Percentiles rank a stretch among this genome's conserved stretches.
Evolutionary conservation across 1,140 invertebrate species (phyloP).

Genomic region (Sitobion miscanthi): DNA sequence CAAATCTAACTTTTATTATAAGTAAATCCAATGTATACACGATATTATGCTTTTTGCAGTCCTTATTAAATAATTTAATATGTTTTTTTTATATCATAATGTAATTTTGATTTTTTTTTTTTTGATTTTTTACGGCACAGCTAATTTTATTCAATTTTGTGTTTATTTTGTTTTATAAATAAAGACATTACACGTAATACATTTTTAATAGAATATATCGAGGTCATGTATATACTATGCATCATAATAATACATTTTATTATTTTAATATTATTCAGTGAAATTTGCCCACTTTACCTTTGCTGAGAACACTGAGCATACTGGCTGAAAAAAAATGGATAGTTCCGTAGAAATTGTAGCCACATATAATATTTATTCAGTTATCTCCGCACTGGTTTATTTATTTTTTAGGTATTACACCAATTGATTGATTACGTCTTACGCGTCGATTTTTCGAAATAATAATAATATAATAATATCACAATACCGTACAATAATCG

Average conservation of each 20-base stretch:
- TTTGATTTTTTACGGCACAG: background rate
- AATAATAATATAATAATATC: background rate
- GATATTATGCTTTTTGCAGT: background rate
- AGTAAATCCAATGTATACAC: background rate
- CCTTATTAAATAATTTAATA: background rate
- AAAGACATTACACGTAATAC: background rate
- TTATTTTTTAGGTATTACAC: background rate
- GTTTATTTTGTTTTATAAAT: no score
- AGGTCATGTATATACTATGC: background rate
- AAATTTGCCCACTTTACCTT: background rate
- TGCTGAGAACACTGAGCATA: background rate
- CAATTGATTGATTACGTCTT: background rate
- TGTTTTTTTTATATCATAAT: background rate
- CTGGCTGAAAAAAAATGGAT: background rate
- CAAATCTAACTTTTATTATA: background rate
- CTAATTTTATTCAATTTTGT: no score
- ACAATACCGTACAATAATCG: background rate
- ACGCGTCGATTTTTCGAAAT: background rate
- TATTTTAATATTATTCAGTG: background rate
- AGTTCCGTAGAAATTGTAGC: background rate
- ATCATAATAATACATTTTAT: background rate
- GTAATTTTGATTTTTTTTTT: background rate
- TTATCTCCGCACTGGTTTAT: background rate
- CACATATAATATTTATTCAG: conserved; percentile 8
- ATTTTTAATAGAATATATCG: background rate